Conservation (phyloP, 1,140 invertebrate species). For the Aplysia californica region DNA sequence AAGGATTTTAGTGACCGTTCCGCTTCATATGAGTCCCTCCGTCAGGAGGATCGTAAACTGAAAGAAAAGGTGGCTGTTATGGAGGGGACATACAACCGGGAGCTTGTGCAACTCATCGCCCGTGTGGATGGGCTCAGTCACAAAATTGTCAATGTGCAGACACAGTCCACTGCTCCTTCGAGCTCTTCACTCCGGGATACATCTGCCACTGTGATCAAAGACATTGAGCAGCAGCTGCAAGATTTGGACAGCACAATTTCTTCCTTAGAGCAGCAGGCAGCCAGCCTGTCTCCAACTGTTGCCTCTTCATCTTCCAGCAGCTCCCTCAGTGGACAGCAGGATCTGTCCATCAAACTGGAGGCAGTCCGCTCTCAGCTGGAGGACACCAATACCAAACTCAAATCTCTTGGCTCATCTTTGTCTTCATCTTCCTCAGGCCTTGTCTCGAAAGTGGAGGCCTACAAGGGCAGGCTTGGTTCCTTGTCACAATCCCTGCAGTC, state of each 20-base stretch:
- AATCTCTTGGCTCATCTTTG: neutral
- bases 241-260: constrained; percentile 49
- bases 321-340: constrained; percentile 16
- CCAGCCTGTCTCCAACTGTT: neutral
- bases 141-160: constrained; percentile 36
- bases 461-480: neutral
- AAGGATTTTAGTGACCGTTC: constrained; percentile 42
- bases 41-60: constrained; percentile 41
- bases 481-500: neutral
- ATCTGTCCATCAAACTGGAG: constrained; percentile 43
- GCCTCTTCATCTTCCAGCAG: neutral
- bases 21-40: constrained; percentile 39
- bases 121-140: constrained; percentile 44
- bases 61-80: constrained; percentile 38
- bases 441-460: neutral
- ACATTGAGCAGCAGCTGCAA: constrained; percentile 49
- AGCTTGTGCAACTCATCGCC: constrained; percentile 30
- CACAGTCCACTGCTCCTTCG: neutral
- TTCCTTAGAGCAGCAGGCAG: constrained; percentile 44
- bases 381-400: constrained; percentile 41
- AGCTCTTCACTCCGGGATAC: neutral
- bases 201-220: constrained; percentile 26
- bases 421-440: neutral
- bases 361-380: constrained; percentile 53
- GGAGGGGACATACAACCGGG: constrained; percentile 42